Percentiles rank a stretch among this genome's conserved stretches.
phyloP scores from a whole-genome alignment of 2,888 invertebrate species.

The Homarus gammarus region DNA sequence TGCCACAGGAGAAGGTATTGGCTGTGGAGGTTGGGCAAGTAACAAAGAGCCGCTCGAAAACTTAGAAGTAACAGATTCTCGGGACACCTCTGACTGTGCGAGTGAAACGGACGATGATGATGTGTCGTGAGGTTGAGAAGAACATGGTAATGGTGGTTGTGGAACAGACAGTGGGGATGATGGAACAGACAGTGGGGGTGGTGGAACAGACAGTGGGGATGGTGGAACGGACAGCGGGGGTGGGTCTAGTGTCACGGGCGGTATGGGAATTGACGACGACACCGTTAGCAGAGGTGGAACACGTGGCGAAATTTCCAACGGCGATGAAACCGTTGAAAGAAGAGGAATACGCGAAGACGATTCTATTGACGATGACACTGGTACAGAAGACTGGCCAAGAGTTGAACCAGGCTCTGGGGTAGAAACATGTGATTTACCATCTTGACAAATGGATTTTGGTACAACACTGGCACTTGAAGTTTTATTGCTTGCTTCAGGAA shows the following conservation, averaged over 20 bases:
- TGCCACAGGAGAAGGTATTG: neutral
- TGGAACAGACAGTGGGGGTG: neutral
- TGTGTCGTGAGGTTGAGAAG: neutral
- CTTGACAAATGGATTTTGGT: no score
- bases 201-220: neutral
- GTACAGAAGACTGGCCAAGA: no score
- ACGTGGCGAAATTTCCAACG: neutral
- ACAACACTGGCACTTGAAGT: no score
- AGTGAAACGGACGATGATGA: neutral
- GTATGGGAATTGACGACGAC: neutral
- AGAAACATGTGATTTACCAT: no score
- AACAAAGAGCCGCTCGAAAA: neutral
- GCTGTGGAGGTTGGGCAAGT: constrained; percentile 1
- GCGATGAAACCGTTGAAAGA: no score
- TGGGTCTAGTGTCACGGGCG: neutral
- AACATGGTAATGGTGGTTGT: neutral
- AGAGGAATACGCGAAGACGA: no score
- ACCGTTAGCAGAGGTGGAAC: neutral
- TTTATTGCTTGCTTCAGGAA: no score
- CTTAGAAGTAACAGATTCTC: no score
- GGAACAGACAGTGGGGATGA: neutral
- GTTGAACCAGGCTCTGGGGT: no score
- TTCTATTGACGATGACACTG: no score
- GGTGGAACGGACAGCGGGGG: neutral
- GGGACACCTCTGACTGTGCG: no score